phyloP scores from a whole-genome alignment of 2,797 vertebrate genomes.

The Enteromius radiatus region DNA sequence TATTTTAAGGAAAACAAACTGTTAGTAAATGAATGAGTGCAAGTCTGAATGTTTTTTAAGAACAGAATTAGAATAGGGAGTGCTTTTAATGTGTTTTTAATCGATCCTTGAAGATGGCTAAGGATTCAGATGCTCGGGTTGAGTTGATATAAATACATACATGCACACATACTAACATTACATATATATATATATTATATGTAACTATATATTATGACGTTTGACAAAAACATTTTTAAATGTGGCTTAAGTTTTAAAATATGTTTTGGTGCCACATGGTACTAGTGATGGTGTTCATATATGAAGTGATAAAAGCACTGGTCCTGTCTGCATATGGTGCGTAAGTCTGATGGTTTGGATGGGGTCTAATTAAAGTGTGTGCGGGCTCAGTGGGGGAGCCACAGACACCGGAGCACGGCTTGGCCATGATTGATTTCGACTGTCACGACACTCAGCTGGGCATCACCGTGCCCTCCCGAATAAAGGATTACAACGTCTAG shows the following conservation, averaged over 20 bases:
- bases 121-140: neutral
- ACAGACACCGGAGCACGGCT: slow-evolving; percentile 73
- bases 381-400: slow-evolving; percentile 76
- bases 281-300: neutral
- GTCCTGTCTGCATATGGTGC: slow-evolving; percentile 48
- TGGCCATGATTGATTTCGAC: slow-evolving; percentile 90
- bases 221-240: neutral
- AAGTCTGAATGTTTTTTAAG: too few species aligned
- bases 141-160: neutral
- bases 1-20: too few species aligned
- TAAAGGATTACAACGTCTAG: slow-evolving; percentile 90
- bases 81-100: neutral
- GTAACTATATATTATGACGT: neutral
- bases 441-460: slow-evolving; percentile 90
- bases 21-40: too few species aligned
- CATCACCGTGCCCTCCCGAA: slow-evolving; percentile 83
- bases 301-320: neutral
- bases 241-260: neutral
- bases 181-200: neutral
- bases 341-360: slow-evolving; percentile 72
- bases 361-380: slow-evolving; percentile 88
- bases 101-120: neutral
- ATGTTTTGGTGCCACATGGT: neutral
- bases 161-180: too few species aligned
- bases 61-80: too few species aligned